A percentile compares a stretch with the other conserved stretches of the same genome.
phyloP scores from a whole-genome alignment of 2,113 vertebrate species.

The Oryzias curvinotus region DNA sequence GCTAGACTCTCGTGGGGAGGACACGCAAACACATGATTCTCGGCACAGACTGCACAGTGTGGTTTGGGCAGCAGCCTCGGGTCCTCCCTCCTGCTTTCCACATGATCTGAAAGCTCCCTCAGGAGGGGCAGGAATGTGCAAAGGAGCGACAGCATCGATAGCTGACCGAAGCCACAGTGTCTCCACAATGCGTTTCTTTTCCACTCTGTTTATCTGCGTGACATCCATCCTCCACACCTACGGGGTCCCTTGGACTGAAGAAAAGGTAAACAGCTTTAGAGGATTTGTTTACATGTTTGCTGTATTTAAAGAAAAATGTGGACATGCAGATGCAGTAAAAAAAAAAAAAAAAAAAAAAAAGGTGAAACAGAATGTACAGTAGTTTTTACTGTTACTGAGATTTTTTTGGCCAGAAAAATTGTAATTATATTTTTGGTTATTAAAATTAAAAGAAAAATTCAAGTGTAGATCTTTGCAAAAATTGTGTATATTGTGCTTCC shows the following conservation, averaged over 20 bases:
- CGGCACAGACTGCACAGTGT: conserved; percentile 26
- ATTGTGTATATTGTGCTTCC: too few species aligned
- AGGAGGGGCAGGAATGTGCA: conserved; percentile 54
- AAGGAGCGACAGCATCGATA: conserved; percentile 40
- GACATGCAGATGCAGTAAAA: too few species aligned
- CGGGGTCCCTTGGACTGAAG: conserved; percentile 70
- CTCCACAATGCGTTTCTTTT: conserved; percentile 43
- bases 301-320: neutral
- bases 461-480: too few species aligned
- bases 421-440: too few species aligned
- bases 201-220: conserved; percentile 39
- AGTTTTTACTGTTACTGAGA: too few species aligned
- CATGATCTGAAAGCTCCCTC: conserved; percentile 69
- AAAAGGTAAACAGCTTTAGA: conserved; percentile 67
- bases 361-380: too few species aligned
- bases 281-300: neutral
- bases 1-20: neutral
- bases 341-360: too few species aligned
- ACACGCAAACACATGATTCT: neutral
- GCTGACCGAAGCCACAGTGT: conserved; percentile 23
- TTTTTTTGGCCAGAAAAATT: too few species aligned
- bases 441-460: too few species aligned
- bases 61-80: conserved; percentile 22
- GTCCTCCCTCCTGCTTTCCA: conserved; percentile 74
- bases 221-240: conserved; percentile 35